Evolutionary conservation across 2,888 invertebrate genomes (phyloP), one percentile per base, ranked within the genome.

Genomic region (Leistus spinibarbis): DNA sequence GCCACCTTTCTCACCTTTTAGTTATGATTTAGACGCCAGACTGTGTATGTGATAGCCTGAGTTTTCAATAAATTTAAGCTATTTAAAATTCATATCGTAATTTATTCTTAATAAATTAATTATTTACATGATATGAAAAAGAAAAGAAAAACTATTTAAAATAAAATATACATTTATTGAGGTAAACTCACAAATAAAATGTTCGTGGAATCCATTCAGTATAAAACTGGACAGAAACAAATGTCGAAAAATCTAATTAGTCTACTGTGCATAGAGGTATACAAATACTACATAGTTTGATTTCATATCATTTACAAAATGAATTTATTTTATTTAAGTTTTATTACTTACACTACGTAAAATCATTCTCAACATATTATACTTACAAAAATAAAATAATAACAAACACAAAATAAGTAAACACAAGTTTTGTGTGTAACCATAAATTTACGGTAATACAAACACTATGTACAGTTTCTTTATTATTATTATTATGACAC

Each of bases 151-250:
- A 72, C 54, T 23, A 17, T 65, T 72, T 22, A 23, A 72, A 72
- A 72, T 54, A 72, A 71, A 71, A 71, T 71, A 64, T 71, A 72
- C 72, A 72, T 72, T 72, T 72, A 72, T 72, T 72, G n/a, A 72
- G 65, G 7, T 71, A 20, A 54, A 56, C 63, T 56, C 27, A 65
- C 64, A 72, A 69, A 69, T 23, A 40, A 65, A 72, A 22, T 63
- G n/a, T 70, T 62, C 54, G 23, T 64, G 27, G 9, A 64, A 64
- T 72, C 57, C 19, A 71, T 22, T 54, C 69, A 71, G 23, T 60
- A 69, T 54, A 70, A 71, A 63, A 71, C 64, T 62, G 63, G 63
- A 64, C 23, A 71, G 22, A 64, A 71, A 64, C 23, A 72, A 57
- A 57, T 56, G 54, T 65, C 63, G 54, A 71, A 60, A 65, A 20